Conservation (phyloP, 2,888 invertebrate genomes). For the Dryomyza anilis region DNA sequence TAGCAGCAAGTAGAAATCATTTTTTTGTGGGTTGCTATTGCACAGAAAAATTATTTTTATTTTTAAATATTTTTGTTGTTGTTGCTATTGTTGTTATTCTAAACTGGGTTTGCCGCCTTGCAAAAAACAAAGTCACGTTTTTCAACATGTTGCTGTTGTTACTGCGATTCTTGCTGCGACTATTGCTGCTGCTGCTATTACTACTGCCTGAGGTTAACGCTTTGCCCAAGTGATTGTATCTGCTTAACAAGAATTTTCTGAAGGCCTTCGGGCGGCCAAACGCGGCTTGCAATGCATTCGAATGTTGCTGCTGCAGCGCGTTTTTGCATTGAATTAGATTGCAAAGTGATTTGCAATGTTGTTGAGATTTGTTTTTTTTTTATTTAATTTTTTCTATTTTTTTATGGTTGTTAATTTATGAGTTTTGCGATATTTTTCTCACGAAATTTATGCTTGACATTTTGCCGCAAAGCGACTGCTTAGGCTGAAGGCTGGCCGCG, state of each 20-base stretch:
- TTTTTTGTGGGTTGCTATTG: neutral
- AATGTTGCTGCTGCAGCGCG: neutral
- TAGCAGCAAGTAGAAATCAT: neutral
- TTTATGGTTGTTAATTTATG: conserved; percentile 11
- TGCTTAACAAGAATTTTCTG: conserved; percentile 37
- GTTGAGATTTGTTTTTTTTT: neutral
- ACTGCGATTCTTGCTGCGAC: too few species aligned
- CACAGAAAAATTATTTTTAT: neutral
- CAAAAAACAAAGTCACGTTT: conserved; percentile 15
- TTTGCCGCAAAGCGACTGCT: conserved; percentile 9
- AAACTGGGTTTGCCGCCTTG: conserved; percentile 1
- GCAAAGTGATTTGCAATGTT: conserved; percentile 4
- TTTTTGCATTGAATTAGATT: conserved; percentile 7
- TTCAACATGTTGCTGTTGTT: neutral
- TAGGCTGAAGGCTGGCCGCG: conserved; percentile 7
- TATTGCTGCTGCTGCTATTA: neutral
- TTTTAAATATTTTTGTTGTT: neutral
- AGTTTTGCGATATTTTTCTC: conserved; percentile 24
- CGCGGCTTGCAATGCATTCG: neutral
- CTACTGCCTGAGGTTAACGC: conserved; percentile 35
- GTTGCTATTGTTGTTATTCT: conserved; percentile 2
- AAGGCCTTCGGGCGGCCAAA: conserved; percentile 31
- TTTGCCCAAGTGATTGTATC: conserved; percentile 39
- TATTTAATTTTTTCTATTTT: neutral
- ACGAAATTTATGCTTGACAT: conserved; percentile 24